Evolutionary conservation across 1,140 invertebrate genomes (phyloP).

Genomic region (Drosophila kanapiae): DNA sequence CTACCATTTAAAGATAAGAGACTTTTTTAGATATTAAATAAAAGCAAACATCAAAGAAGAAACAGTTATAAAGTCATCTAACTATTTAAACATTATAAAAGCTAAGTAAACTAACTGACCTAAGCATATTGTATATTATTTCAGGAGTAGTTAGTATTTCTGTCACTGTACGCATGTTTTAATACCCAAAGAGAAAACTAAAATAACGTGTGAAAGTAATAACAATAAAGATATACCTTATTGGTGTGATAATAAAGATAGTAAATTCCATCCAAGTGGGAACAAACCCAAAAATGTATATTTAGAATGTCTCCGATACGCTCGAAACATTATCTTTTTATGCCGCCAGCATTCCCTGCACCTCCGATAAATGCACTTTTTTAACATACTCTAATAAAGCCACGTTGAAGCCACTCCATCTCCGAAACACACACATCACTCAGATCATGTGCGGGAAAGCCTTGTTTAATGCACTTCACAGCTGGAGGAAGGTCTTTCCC

Average conservation of each 20-base stretch:
- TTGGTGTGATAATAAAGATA: conserved; percentile 1
- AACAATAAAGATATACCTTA: conserved; percentile 6
- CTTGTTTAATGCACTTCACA: conserved; percentile 53
- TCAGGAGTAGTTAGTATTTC: background rate
- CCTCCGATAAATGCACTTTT: conserved; percentile 11
- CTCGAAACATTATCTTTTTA: background rate
- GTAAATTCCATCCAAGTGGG: conserved; percentile 4
- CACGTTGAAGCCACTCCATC: no score
- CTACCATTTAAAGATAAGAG: conserved; percentile 24
- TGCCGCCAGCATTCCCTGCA: no score
- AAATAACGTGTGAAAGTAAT: conserved; percentile 5
- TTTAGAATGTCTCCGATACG: background rate
- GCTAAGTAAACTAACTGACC: no score
- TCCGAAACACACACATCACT: background rate
- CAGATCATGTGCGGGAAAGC: conserved; percentile 28
- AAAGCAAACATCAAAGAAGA: background rate
- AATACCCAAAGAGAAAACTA: background rate
- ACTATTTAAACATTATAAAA: background rate
- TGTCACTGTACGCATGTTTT: background rate
- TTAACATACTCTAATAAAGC: conserved; percentile 1
- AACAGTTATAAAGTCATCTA: background rate
- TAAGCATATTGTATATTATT: no score
- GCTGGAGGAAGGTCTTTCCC: conserved; percentile 38
- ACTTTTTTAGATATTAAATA: background rate
- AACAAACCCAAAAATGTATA: conserved; percentile 4